Conservation (phyloP, 2,797 vertebrate species). For the Rhynchonycteris naso region DNA sequence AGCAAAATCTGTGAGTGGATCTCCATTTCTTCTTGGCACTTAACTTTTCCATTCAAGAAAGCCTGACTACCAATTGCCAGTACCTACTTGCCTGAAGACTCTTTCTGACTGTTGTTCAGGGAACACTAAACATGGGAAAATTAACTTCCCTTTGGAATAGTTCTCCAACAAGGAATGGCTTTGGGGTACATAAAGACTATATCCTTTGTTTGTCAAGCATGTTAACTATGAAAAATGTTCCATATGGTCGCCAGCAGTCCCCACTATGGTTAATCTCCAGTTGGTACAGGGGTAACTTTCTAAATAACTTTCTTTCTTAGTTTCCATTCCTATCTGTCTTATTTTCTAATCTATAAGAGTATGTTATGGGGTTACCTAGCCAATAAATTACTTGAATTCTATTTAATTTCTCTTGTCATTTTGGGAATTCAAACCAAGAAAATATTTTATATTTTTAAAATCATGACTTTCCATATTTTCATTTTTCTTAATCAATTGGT, state of each 20-base stretch:
- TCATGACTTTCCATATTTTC: neutral
- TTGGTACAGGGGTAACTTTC: neutral
- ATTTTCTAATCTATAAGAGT: neutral
- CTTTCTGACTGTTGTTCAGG: neutral
- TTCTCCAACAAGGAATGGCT: neutral
- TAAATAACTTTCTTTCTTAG: neutral
- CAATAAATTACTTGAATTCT: neutral
- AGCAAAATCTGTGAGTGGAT: neutral
- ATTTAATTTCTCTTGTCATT: neutral
- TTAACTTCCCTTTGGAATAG: neutral
- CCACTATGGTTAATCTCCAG: neutral
- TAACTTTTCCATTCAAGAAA: neutral
- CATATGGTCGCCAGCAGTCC: neutral
- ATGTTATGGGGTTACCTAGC: neutral
- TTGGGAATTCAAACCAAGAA: neutral
- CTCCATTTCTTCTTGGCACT: neutral
- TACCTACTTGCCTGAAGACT: neutral
- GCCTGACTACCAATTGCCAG: neutral
- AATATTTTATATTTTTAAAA: neutral
- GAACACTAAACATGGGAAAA: neutral
- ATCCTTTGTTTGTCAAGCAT: neutral
- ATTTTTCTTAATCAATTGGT: neutral
- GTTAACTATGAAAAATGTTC: neutral
- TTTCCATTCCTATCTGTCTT: neutral
- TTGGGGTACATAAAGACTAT: neutral